These are phyloP conservation scores for Oscarella lobularis DNA, from an alignment of 37 sponge, comb jelly and placozoan species.

Conservation along the genomic window DNA sequence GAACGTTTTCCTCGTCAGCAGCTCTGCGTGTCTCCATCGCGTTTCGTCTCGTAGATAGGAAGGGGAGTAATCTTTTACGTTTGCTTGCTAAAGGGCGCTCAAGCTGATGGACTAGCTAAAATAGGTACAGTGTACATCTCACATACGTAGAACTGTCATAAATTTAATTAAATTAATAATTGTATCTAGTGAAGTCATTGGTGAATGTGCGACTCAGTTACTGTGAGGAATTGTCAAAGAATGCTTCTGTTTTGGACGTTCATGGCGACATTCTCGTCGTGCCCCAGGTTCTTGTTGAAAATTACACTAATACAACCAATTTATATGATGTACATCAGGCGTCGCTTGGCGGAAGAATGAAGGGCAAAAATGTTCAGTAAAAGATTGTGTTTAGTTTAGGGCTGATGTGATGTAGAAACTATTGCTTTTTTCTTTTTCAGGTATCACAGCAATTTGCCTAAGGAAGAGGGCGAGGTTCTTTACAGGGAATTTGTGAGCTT, in stretches of 20 bases:
- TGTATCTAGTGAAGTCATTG: neutral
- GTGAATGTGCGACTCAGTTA: conserved; percentile 15
- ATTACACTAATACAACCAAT: no score
- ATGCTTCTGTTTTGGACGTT: conserved; percentile 16
- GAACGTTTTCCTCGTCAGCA: neutral
- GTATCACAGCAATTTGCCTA: conserved; percentile 14
- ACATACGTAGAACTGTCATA: neutral
- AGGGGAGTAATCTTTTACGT: conserved; percentile 25
- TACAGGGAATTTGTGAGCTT: conserved; percentile 14
- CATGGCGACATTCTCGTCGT: conserved; percentile 15
- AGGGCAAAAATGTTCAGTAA: conserved; percentile 27
- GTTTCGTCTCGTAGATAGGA: conserved; percentile 8
- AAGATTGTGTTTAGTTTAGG: no score
- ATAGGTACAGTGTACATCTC: neutral
- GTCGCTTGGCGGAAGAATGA: conserved; percentile 20
- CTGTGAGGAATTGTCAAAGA: conserved; percentile 7
- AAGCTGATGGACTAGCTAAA: conserved; percentile 3
- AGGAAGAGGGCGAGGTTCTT: conserved; percentile 15
- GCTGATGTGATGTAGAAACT: neutral
- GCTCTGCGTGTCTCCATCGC: neutral
- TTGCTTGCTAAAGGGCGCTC: conserved; percentile 20
- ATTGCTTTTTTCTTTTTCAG: neutral
- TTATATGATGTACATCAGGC: no score
- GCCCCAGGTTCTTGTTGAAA: conserved; percentile 16
- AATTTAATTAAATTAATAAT: neutral